Evolutionary conservation across 2,113 vertebrate species (phyloP), one percentile per base, ranked within the genome.

Genomic region (Mohoua ochrocephala): DNA sequence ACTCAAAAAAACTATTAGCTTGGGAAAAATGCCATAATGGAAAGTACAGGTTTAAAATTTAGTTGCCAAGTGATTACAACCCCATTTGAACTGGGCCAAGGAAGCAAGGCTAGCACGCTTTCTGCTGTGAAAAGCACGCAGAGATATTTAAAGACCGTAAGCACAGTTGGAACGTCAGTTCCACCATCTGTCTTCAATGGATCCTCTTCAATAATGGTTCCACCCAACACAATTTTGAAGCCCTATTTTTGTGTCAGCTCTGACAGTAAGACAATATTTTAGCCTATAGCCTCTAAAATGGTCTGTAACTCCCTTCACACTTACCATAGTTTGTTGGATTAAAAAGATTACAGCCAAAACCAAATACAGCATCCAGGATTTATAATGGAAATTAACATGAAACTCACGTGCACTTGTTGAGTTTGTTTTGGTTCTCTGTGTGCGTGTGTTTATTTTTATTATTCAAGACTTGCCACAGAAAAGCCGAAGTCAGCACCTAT

Each of bases 151-250:
- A 95, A 91, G 87, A 88, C 54, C 3, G 4, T n/a, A 88, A 88
- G 71, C 71, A 84, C 54, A 90, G 42, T 91, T 74, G 71, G 68
- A 93, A 93, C 0, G 5, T 81, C 85, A 94, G 39, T 74, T 92
- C 56, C 56, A 67, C 87, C 95, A 91, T 80, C 92, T 90, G 93
- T 94, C 75, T 91, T 79, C 89, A 94, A 82, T 33, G 44, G 39
- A 84, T 61, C 31, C 67, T 68, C 81, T 69, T 89, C 57, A 87
- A 42, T 57, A 94, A 75, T 64, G 56, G 31, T 64, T 31, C 73
- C 19, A 50, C 69, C 52, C 39, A 87, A 87, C 35, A 63, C 35
- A 21, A 83, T 76, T 91, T 49, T 47, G 24, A 89, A 90, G 30
- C 17, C 31, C 35, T 63, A 50, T 54, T 84, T 93, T 76, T 87